phyloP scores from a whole-genome alignment of 2,113 vertebrate species.

The Spea multiplicata region DNA sequence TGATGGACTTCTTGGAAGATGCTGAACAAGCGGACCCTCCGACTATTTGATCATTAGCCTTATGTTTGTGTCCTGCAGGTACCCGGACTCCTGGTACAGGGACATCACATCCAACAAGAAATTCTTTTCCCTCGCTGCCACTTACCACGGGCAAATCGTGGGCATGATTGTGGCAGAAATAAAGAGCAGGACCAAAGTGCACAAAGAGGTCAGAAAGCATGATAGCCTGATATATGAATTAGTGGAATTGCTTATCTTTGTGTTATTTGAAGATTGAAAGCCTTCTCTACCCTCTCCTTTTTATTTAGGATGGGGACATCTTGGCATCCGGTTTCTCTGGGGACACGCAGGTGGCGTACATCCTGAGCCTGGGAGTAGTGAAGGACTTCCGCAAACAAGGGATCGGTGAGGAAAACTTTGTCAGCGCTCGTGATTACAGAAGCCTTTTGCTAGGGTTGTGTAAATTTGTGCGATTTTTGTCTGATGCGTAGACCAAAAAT shows the following conservation, averaged over 20 bases:
- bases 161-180: conserved; percentile 99
- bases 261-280: background rate
- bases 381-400: conserved; percentile 98
- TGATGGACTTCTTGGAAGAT: no score
- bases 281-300: background rate
- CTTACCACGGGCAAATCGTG: conserved; percentile 88
- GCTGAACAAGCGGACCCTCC: no score
- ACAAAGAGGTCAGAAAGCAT: conserved; percentile 82
- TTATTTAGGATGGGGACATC: conserved; percentile 90
- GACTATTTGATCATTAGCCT: background rate
- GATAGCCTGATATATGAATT: background rate
- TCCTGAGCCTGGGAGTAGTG: conserved; percentile 94
- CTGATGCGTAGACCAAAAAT: no score
- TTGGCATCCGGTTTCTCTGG: conserved; percentile 93
- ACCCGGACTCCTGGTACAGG: conserved; percentile 99
- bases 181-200: conserved; percentile 95
- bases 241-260: background rate
- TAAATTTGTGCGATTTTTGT: no score
- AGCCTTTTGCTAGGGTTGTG: background rate
- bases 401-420: conserved; percentile 77
- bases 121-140: conserved; percentile 97
- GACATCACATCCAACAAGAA: conserved; percentile 99
- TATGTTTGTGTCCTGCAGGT: conserved; percentile 66
- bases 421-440: background rate
- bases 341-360: conserved; percentile 97